phyloP scores from a whole-genome alignment of 1,140 invertebrate species.

The Drosophila azteca region DNA sequence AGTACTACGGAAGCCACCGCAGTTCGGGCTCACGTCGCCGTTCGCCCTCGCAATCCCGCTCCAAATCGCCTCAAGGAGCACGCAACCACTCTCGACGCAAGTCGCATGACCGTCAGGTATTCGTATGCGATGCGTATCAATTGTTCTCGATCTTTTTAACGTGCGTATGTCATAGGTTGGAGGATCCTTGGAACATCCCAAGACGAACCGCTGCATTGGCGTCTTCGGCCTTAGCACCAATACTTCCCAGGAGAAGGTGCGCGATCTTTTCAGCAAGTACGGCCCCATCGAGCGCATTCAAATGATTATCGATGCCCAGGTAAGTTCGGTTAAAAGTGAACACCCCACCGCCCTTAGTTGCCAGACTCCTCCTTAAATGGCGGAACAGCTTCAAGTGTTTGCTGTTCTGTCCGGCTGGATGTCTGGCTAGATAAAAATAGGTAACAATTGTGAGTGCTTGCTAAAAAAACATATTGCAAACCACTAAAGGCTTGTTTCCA shows the following conservation, averaged over 20 bases:
- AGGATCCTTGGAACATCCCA: slow-evolving; percentile 89
- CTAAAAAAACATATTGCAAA: slow-evolving; percentile 35
- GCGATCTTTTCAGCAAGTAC: slow-evolving; percentile 96
- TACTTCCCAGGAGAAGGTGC: slow-evolving; percentile 96
- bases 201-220: slow-evolving; percentile 94
- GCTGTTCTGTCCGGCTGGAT: slow-evolving; percentile 6
- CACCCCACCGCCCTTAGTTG: background rate
- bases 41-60: slow-evolving; percentile 36
- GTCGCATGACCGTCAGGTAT: slow-evolving; percentile 41
- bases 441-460: slow-evolving; percentile 64
- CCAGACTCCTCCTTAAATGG: background rate
- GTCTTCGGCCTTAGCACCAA: slow-evolving; percentile 97
- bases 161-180: background rate
- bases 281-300: slow-evolving; percentile 96
- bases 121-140: slow-evolving; percentile 22
- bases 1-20: slow-evolving; percentile 39
- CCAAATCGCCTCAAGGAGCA: slow-evolving; percentile 11
- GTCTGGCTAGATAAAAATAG: slow-evolving; percentile 56
- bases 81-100: slow-evolving; percentile 40
- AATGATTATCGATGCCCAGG: slow-evolving; percentile 97
- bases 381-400: slow-evolving; percentile 9
- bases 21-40: slow-evolving; percentile 37
- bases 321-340: slow-evolving; percentile 82
- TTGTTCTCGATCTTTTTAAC: slow-evolving; percentile 26
- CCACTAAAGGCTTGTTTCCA: slow-evolving; percentile 73